Evolutionary conservation across 2,888 invertebrate genomes (phyloP), one percentile per base, ranked within the genome.

Genomic region (Lycophotia porphyrea): DNA sequence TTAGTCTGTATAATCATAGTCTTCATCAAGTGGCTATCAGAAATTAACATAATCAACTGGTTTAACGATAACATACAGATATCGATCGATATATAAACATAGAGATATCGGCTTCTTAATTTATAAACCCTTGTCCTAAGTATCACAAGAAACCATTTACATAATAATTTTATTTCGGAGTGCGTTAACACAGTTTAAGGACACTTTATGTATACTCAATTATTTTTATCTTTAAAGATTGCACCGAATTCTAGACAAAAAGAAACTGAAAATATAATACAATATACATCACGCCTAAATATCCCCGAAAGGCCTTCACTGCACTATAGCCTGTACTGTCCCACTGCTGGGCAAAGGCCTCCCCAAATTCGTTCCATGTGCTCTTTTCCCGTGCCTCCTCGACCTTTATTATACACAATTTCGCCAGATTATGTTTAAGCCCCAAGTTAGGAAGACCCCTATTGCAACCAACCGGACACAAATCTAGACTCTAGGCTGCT

Each of bases 61-160:
- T 66, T 76, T 31, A 67, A 24, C 70, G 81, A 81, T 67, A 81
- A 61, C 71, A 76, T 31, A 55, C 15, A 81, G 47, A 76, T 72
- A 81, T 69, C 9, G 4, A n/a, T n/a, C n/a, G n/a, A n/a, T n/a
- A n/a, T n/a, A n/a, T n/a, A n/a, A n/a, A n/a, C n/a, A 76, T 31
- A 55, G 18, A 81, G 47, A 76, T 72, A 81, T 69, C 9, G 4
- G 7, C 49, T 31, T 63, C 76, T 77, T 72, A 73, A 81, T 61
- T 81, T 71, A 77, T 77, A 71, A 67, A 71, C 52, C 24, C 81
- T 49, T 55, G 72, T 70, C 36, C 34, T 77, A 81, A 71, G 70
- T 77, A 27, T 81, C 21, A 71, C 77, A 52, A 81, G 81, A 81
- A 81, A 67, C 72, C 31, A 77, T 81, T 81, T 76, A 76, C 81